Conservation (phyloP, 2,113 vertebrate species). For the Tragelaphus imberbis region DNA sequence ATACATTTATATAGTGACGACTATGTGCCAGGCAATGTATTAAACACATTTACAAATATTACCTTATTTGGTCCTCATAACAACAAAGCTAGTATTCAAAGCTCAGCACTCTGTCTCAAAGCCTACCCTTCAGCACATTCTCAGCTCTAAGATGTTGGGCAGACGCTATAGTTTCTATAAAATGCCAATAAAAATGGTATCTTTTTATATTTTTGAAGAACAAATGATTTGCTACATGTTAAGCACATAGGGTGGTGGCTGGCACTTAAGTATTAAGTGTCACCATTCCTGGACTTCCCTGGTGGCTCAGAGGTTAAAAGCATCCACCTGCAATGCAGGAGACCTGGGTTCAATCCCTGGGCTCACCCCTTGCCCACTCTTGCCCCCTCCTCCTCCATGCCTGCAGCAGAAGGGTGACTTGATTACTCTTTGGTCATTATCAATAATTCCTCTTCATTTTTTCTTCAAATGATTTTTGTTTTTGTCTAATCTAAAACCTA, state of each 20-base stretch:
- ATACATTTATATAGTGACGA: not conserved
- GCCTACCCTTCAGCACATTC: not conserved
- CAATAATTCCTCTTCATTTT: not conserved
- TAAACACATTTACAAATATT: not conserved
- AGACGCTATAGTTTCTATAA: not conserved
- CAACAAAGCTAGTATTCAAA: not conserved
- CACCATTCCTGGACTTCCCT: not conserved
- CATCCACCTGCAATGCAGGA: rapidly evolving
- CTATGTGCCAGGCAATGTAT: not conserved
- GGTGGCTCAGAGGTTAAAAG: not conserved
- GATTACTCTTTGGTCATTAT: not conserved
- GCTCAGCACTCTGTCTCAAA: not conserved
- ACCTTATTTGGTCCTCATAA: not conserved
- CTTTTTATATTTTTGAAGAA: not conserved
- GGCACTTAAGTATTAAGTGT: not conserved
- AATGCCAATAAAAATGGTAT: not conserved
- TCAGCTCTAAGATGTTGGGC: not conserved
- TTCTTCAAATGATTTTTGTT: not conserved
- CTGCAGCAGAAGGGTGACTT: not conserved
- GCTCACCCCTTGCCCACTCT: not conserved
- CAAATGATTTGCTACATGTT: not conserved
- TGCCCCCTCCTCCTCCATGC: rapidly evolving
- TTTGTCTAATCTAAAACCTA: not conserved
- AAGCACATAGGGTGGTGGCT: not conserved
- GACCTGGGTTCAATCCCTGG: rapidly evolving